Base-by-base conservation (phyloP, 2,797 vertebrate species). In the Lepus oiostolus region DNA sequence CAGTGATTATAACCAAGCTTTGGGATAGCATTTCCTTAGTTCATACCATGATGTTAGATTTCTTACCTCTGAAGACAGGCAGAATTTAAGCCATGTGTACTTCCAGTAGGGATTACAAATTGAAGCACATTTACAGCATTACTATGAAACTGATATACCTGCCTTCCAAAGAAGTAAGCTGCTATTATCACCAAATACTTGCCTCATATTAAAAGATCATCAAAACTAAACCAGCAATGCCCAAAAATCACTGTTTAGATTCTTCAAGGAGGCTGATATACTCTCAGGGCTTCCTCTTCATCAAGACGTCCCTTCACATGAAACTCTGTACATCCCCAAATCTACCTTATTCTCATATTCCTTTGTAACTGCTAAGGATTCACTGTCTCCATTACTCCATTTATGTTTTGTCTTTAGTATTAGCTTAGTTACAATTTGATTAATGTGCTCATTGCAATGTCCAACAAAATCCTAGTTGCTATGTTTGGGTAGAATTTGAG, bases 111-210 rank as follows among this genome's bases (percentile, higher is more conserved):
- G 4, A 2, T 72, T 82, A 47, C 9, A 71, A 10, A 80, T 19
- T 58, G 75, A 84, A 42, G 1, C 67, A 63, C 13, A 88, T 88
- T 79, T 89, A 7, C 79, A 85, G 22, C 30, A 67, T 60, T 19
- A 50, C 65, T 63, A 32, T n/a, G 58, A 94, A 93, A 76, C 4
- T 7, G 47, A 65, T 50, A 5, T 6, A 50, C 28, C 9, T 83
- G 12, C 19, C n/a, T 82, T 85, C 62, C 28, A 60, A 70, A 90
- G 47, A 90, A 88, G 17, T 17, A 88, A 91, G 82, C 14, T 26
- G 38, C 7, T 54, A 68, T 84, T 38, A 92, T 13, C 30, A 35
- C n/a, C 67, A 42, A 94, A 75, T 60, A 91, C 60, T 94, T 54
- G 84, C 21, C 21, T 90, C 5, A 24, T 4, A 90, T 62, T 42